These are phyloP conservation scores for Pachyrhynchus sulphureomaculatus DNA, from an alignment of 1,140 invertebrate genomes.

Conservation along the genomic window DNA sequence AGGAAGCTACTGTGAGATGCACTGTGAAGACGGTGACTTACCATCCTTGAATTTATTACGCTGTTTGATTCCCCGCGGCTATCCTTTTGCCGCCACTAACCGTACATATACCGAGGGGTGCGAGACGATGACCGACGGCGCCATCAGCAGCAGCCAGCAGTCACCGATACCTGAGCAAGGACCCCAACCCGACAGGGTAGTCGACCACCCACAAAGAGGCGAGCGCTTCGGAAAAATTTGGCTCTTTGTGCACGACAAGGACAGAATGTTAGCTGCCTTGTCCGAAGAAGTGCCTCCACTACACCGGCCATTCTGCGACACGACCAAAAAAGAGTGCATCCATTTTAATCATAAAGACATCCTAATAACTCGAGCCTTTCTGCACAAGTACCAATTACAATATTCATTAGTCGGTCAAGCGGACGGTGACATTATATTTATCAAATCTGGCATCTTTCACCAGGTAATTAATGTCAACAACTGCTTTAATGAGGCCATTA, in stretches of 20 bases:
- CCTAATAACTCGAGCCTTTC: background rate
- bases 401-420: background rate
- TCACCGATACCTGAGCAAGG: no score
- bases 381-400: background rate
- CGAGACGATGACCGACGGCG: background rate
- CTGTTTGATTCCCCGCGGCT: background rate
- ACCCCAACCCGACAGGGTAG: no score
- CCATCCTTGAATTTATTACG: background rate
- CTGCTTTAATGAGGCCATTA: background rate
- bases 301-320: no score
- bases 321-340: no score
- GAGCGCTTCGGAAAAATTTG: background rate
- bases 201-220: background rate
- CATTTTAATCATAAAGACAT: constrained; percentile 1
- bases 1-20: background rate
- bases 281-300: no score
- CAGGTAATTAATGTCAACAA: constrained; percentile 1
- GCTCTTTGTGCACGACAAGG: constrained; percentile 5
- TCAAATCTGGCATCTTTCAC: background rate
- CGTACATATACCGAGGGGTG: background rate
- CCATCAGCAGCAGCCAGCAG: background rate
- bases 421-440: background rate
- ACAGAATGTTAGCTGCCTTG: constrained; percentile 6
- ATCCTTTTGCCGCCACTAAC: background rate
- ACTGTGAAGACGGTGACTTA: constrained; percentile 3